Conservation (phyloP, 2,113 vertebrate species). For the Leptobrachium leishanense region DNA sequence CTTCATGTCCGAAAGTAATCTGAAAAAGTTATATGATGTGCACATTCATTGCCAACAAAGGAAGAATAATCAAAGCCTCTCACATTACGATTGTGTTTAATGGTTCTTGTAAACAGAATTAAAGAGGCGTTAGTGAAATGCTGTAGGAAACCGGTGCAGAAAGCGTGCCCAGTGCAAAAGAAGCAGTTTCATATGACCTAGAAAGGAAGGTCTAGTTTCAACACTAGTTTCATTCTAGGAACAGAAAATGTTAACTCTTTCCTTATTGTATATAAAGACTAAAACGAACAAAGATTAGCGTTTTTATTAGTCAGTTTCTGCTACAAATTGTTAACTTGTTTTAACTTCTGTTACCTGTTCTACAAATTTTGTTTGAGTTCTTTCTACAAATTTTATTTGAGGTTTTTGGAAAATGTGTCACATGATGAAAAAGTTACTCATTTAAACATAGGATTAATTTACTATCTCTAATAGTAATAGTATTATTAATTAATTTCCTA, state of each 20-base stretch:
- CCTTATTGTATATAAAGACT: not conserved
- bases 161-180: conserved; percentile 9
- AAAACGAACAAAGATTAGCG: too few relatives aligned
- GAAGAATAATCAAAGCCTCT: conserved; percentile 11
- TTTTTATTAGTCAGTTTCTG: too few relatives aligned
- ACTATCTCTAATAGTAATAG: too few relatives aligned
- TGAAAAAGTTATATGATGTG: conserved; percentile 1
- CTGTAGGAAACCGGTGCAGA: conserved; percentile 14
- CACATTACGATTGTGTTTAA: conserved; percentile 29
- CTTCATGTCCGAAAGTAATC: not conserved
- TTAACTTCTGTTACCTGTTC: too few relatives aligned
- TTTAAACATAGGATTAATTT: too few relatives aligned
- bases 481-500: too few relatives aligned
- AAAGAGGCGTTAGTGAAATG: conserved; percentile 27
- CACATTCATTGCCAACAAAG: not conserved
- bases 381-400: too few relatives aligned
- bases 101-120: conserved; percentile 30
- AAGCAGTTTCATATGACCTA: conserved; percentile 34
- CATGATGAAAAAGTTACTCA: too few relatives aligned
- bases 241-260: conserved; percentile 35
- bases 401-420: too few relatives aligned
- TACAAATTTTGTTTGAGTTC: too few relatives aligned
- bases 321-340: too few relatives aligned
- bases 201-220: conserved; percentile 42
- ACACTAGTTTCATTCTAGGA: conserved; percentile 43